phyloP scores from a whole-genome alignment of 2,113 vertebrate genomes.

The Dinomys branickii region DNA sequence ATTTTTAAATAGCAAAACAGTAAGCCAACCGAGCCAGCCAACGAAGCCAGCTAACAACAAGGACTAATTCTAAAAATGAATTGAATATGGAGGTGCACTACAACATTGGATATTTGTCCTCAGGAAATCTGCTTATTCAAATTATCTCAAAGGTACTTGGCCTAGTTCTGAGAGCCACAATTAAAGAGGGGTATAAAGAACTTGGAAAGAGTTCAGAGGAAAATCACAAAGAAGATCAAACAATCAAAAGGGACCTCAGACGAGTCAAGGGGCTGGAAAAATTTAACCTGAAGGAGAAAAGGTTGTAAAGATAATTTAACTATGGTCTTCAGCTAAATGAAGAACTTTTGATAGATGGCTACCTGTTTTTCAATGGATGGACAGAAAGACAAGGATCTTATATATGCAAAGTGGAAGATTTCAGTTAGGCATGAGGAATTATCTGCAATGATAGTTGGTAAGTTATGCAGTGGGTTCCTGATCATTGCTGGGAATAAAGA shows the following conservation, averaged over 20 bases:
- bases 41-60: neutral
- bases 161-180: conserved; percentile 18
- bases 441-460: neutral
- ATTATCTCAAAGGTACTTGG: neutral
- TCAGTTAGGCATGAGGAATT: neutral
- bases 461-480: neutral
- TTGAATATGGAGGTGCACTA: neutral
- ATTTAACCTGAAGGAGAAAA: conserved; percentile 39
- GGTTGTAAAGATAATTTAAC: conserved; percentile 47
- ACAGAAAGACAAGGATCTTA: neutral
- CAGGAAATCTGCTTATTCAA: conserved; percentile 42
- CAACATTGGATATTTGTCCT: neutral
- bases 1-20: neutral
- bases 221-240: conserved; percentile 67
- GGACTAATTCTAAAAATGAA: neutral
- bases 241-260: conserved; percentile 39
- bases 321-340: neutral
- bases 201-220: conserved; percentile 70
- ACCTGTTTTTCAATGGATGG: neutral
- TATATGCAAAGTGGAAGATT: neutral
- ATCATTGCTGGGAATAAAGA: neutral
- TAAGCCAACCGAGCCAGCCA: conserved; percentile 19
- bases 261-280: conserved; percentile 52
- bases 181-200: conserved; percentile 52
- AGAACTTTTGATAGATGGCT: neutral